Evolutionary conservation across 2,797 vertebrate species (phyloP), one percentile per base, ranked within the genome.

Genomic region (Falco berigora): DNA sequence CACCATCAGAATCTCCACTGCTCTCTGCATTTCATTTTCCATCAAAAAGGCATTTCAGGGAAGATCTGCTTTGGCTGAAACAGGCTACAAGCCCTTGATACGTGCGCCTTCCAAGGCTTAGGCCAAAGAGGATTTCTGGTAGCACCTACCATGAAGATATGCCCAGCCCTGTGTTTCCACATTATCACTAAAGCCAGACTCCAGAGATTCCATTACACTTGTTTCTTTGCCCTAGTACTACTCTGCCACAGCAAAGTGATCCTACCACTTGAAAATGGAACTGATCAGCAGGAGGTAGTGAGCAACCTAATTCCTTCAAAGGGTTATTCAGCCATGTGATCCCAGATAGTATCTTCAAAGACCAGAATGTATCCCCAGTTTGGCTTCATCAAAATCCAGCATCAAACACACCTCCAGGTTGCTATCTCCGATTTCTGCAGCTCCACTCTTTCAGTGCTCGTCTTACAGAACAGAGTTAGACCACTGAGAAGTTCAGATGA

Each of bases 321-420:
- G 56, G 63, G 22, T 69, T 40, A 6, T 73, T 78, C 47, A 46
- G 24, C 44, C 18, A 3, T 9, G n/a, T 28, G 23, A 47, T 28
- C 38, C 38, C 34, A 30, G 36, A 8, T 16, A 68, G 24, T 6
- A 40, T 19, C 58, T 73, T 25, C 46, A 6, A 23, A 80, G 28
- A 42, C 4, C 3, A 0, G 32, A 83, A 53, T 2, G 22, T 1
- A 42, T 4, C 0, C 19, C 32, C 25, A 47, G 49, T 4, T 28
- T 47, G 78, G 20, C 46, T 58, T 78, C 64, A 36, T 18, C n/a
- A 23, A 15, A 42, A 36, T 38, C 38, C 38, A 66, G 16, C 66
- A 46, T 12, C 14, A 2, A 34, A 8, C 56, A 59, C 68, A 24
- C 6, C 49, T 49, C 62, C 36, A 79, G 63, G 47, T 2, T 5